phyloP scores from a whole-genome alignment of 2,113 vertebrate species.

The Chloroceryle aenea region DNA sequence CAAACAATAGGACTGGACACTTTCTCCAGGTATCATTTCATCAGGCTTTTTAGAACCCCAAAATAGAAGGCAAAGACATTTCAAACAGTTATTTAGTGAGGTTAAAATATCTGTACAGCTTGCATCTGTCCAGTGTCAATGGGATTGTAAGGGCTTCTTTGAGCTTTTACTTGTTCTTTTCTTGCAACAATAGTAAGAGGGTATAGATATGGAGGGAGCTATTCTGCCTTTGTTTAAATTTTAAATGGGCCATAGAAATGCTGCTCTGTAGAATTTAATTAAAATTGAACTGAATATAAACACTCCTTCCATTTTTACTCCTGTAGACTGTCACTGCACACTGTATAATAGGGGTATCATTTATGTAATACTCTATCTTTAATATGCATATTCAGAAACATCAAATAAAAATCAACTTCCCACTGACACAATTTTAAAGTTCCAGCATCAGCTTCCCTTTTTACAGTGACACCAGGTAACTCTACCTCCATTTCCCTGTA shows the following conservation, averaged over 20 bases:
- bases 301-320: conserved; percentile 13
- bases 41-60: conserved; percentile 53
- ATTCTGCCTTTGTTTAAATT: conserved; percentile 66
- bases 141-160: conserved; percentile 49
- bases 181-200: conserved; percentile 49
- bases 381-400: not conserved
- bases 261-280: conserved; percentile 72
- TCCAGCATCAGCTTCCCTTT: not conserved
- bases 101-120: conserved; percentile 69
- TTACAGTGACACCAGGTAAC: not conserved
- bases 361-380: not conserved
- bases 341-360: not conserved
- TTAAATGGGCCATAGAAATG: conserved; percentile 69
- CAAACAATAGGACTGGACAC: conserved; percentile 60
- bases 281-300: conserved; percentile 60
- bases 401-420: not conserved
- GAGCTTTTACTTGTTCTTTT: conserved; percentile 63
- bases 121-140: conserved; percentile 65
- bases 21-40: conserved; percentile 76
- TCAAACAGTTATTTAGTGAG: conserved; percentile 48
- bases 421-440: not conserved
- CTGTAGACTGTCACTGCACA: not conserved
- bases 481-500: not conserved
- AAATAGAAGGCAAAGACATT: conserved; percentile 65
- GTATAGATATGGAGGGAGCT: conserved; percentile 47